Base-by-base conservation (phyloP, 2,888 invertebrate genomes). In the Minunthozetes semirufus region DNA sequence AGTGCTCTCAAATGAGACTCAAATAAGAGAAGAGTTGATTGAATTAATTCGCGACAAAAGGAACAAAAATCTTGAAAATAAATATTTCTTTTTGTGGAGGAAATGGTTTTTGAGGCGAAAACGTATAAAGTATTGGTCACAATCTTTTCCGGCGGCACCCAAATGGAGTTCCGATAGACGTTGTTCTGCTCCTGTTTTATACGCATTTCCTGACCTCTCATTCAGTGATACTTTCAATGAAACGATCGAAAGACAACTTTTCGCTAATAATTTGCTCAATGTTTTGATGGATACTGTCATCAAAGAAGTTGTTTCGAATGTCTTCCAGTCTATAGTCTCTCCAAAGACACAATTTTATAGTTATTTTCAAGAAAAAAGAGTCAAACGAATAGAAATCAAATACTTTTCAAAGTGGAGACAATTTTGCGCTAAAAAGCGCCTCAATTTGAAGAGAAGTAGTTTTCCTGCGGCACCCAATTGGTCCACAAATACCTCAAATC, bases 391-490 rank as follows among this genome's bases (percentile, higher is more conserved):
- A 6, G n/a, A 59, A 61, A 29, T 3, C 15, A 73, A 73, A 22
- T 73, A 73, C 42, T 61, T 46, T n/a, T 8, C 27, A 22, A 33
- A 27, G 22, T 73, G 73, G 73, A 38, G 4, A n/a, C 22, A 33
- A n/a, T 42, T 8, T 15, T 73, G 59, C 22, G 17, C 25, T 22
- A n/a, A 59, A 22, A 56, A 46, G 8, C 46, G 33, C 11, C 15
- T 9, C 25, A 11, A 63, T 13, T 19, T 22, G 19, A 25, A 25
- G 15, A 19, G 63, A 42, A 61, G 38, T 1, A 33, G 59, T 33
- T 73, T 73, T 33, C 73, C 73, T 0, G 73, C 73, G n/a, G 73
- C 73, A 73, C 73, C 73, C 22, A 46, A 61, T 61, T 61, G 61
- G 61, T 4, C 5, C 3, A 27, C 61, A 27, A 27, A 8, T 3